Evolutionary conservation across 1,140 invertebrate genomes (phyloP).

Genomic region (Whitmania pigra): DNA sequence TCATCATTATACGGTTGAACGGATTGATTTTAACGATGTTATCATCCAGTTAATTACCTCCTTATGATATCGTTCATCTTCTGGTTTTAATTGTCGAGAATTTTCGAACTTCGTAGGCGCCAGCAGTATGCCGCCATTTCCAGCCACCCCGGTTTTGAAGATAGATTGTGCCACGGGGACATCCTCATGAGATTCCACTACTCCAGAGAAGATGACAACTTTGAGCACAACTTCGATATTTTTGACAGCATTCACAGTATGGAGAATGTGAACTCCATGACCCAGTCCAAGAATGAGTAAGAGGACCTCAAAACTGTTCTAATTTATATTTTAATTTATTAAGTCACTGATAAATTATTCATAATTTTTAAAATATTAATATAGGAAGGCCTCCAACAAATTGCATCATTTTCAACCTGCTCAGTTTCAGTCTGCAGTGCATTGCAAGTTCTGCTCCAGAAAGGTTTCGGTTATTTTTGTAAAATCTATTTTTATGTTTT

Average conservation of each 20-base stretch:
- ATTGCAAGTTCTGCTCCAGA: slow-evolving; percentile 79
- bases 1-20: not conserved
- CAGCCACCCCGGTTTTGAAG: slow-evolving; percentile 71
- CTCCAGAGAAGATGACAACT: slow-evolving; percentile 21
- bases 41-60: not conserved
- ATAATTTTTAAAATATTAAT: not conserved
- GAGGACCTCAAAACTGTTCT: not conserved
- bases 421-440: slow-evolving; percentile 70
- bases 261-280: too few relatives aligned
- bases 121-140: slow-evolving; percentile 48
- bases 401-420: slow-evolving; percentile 64
- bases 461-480: slow-evolving; percentile 50
- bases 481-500: too few relatives aligned
- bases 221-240: too few relatives aligned
- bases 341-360: not conserved
- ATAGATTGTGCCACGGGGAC: slow-evolving; percentile 75
- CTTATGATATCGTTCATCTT: not conserved
- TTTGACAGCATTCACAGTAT: too few relatives aligned
- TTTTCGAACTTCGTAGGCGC: slow-evolving; percentile 29
- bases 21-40: too few relatives aligned
- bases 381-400: not conserved
- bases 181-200: slow-evolving; percentile 64
- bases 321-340: not conserved
- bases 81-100: too few relatives aligned
- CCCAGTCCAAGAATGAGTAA: not conserved